A percentile compares a stretch with the other conserved stretches of the same genome.
Conservation (phyloP, 2,113 vertebrate species). For the Cyprichromis sp. region DNA sequence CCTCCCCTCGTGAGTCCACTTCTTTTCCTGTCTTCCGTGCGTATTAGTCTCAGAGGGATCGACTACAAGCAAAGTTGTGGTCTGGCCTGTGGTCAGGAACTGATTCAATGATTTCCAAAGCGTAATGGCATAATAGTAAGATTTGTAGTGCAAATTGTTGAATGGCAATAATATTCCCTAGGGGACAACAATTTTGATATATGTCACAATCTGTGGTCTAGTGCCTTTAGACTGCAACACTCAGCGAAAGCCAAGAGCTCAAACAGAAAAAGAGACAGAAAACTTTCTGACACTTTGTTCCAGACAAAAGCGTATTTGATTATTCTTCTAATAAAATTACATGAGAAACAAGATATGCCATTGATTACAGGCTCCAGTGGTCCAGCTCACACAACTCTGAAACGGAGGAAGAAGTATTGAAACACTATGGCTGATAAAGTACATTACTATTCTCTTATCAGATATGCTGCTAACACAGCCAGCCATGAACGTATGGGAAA, state of each 20-base stretch:
- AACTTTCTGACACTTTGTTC: not conserved
- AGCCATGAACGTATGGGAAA: conserved; percentile 48
- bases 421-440: conserved; percentile 19
- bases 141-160: conserved; percentile 24
- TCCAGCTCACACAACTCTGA: conserved; percentile 15
- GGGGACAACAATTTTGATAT: conserved; percentile 9
- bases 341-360: not conserved
- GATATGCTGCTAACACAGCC: conserved; percentile 8
- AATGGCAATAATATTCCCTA: not conserved
- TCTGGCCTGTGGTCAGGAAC: conserved; percentile 31
- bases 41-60: not conserved
- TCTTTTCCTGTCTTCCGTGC: not conserved
- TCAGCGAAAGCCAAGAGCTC: not conserved
- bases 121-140: conserved; percentile 22
- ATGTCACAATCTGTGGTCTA: not conserved
- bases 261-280: not conserved
- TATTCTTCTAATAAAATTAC: not conserved
- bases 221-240: not conserved
- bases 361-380: not conserved
- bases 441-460: conserved; percentile 37
- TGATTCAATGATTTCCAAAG: conserved; percentile 6
- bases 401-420: not conserved
- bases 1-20: not conserved
- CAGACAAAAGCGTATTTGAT: not conserved
- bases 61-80: conserved; percentile 30